A percentile compares a stretch with the other conserved stretches of the same genome.
Conservation (phyloP, 2,797 vertebrate genomes). For the Xiphorhynchus erythropygius region DNA sequence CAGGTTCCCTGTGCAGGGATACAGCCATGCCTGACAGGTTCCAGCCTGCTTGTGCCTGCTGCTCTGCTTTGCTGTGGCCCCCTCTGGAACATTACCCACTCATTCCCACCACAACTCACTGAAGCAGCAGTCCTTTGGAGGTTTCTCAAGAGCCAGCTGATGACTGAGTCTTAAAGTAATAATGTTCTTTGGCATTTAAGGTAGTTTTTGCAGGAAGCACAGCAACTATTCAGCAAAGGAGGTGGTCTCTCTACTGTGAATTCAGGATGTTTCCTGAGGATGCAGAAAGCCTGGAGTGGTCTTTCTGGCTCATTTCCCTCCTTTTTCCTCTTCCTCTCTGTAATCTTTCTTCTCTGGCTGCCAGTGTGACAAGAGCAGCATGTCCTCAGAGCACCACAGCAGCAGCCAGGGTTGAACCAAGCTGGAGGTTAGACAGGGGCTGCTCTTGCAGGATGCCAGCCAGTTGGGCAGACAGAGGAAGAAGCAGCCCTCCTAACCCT, state of each 20-base stretch:
- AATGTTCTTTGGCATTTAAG: not conserved
- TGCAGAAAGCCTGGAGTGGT: constrained; percentile 12
- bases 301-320: constrained; percentile 42
- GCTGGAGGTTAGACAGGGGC: not conserved
- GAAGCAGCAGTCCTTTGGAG: not conserved
- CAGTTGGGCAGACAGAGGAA: not conserved
- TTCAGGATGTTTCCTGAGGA: constrained; percentile 49
- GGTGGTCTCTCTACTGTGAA: not conserved
- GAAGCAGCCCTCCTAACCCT: not conserved
- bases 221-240: not conserved
- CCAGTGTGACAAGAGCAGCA: not conserved
- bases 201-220: not conserved
- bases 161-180: not conserved
- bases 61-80: not conserved
- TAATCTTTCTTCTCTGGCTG: constrained; percentile 19
- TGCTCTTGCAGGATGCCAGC: not conserved
- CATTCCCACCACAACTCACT: not conserved
- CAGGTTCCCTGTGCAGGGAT: not conserved
- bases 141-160: not conserved
- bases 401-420: not conserved
- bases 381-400: not conserved
- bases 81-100: not conserved
- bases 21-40: not conserved
- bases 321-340: constrained; percentile 42
- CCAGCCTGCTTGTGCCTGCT: accelerated